Evolutionary conservation across 1,140 invertebrate species (phyloP).

Genomic region (Neodiprion fabricii): DNA sequence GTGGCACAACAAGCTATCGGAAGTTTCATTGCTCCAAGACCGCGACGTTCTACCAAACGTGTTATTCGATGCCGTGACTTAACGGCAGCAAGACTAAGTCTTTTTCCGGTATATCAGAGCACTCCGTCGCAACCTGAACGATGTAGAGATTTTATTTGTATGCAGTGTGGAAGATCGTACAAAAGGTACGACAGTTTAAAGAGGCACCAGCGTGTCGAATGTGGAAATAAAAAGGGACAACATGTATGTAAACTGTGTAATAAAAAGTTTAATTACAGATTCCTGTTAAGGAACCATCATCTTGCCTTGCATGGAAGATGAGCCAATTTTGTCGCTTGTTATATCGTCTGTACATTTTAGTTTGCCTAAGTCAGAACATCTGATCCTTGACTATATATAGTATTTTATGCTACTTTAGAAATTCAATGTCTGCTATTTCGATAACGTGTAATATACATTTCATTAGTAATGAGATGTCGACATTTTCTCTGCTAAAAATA

Average conservation of each 20-base stretch:
- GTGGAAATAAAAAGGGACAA: constrained; percentile 49
- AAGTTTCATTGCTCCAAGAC: not conserved
- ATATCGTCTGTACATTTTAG: not conserved
- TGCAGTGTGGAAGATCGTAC: constrained; percentile 59
- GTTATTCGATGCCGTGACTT: not conserved
- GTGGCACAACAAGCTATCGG: not conserved
- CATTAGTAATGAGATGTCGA: too few relatives aligned
- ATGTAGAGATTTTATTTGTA: constrained; percentile 37
- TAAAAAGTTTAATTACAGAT: constrained; percentile 36
- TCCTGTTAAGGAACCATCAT: not conserved
- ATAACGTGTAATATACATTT: too few relatives aligned
- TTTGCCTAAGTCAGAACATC: too few relatives aligned
- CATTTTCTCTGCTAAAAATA: too few relatives aligned
- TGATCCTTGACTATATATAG: too few relatives aligned
- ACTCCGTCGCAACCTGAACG: not conserved
- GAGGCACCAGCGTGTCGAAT: constrained; percentile 57
- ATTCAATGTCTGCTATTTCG: too few relatives aligned
- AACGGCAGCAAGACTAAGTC: not conserved
- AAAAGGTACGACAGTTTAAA: constrained; percentile 55
- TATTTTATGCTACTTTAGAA: too few relatives aligned
- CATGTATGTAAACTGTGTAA: constrained; percentile 47
- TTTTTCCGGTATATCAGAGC: not conserved
- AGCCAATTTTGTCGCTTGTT: not conserved
- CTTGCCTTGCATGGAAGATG: not conserved
- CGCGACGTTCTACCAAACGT: not conserved